Conservation (phyloP, 2,888 invertebrate genomes). For the Pammene aurita region DNA sequence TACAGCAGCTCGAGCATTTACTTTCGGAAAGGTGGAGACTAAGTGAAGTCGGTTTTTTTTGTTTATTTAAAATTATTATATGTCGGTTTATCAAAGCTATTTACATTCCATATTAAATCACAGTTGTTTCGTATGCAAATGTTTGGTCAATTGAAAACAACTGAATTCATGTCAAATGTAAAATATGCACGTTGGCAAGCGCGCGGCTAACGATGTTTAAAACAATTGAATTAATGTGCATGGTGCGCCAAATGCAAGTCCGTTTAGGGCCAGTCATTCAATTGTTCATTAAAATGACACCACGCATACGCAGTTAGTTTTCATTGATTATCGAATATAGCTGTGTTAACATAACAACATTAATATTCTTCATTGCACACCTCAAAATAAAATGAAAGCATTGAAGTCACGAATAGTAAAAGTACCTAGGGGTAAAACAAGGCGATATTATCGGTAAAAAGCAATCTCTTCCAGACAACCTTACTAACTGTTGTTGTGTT, state of each 20-base stretch:
- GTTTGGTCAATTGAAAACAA: slow-evolving; percentile 31
- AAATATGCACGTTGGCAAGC: slow-evolving; percentile 26
- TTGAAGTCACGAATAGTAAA: too few species aligned
- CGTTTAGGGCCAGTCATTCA: slow-evolving; percentile 35
- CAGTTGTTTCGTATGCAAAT: slow-evolving; percentile 29
- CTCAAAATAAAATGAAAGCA: too few species aligned
- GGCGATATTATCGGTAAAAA: too few species aligned
- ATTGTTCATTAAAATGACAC: slow-evolving; percentile 34
- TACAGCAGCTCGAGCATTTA: too few species aligned
- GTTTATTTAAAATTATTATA: too few species aligned
- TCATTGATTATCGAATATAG: slow-evolving; percentile 7
- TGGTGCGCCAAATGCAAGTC: slow-evolving; percentile 21
- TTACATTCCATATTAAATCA: slow-evolving; percentile 26
- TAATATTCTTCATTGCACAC: too few species aligned
- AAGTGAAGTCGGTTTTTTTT: too few species aligned
- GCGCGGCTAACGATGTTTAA: slow-evolving; percentile 23
- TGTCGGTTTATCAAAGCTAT: neutral
- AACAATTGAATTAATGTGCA: slow-evolving; percentile 39
- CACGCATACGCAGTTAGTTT: slow-evolving; percentile 2
- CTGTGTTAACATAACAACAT: too few species aligned
- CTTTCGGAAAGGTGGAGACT: too few species aligned
- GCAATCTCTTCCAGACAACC: too few species aligned
- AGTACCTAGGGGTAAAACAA: too few species aligned
- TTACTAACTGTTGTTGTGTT: too few species aligned
- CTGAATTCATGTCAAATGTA: slow-evolving; percentile 25